Evolutionary conservation across 2,888 invertebrate species (phyloP), one percentile per base, ranked within the genome.

Genomic region (Papilio demoleus): DNA sequence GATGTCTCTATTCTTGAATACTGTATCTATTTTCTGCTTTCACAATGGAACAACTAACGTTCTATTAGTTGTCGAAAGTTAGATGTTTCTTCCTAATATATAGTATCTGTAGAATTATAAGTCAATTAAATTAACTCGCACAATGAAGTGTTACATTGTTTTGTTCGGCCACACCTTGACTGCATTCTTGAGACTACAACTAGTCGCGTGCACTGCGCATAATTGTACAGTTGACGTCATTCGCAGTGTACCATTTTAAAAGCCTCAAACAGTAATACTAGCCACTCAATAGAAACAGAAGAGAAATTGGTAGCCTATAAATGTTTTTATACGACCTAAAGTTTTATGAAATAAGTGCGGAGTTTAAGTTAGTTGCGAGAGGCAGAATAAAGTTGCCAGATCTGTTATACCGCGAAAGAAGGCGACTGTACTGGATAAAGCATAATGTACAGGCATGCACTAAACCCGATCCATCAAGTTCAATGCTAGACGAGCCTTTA

Each of bases 401-500:
- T n/a, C n/a, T n/a, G n/a, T n/a, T n/a, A 47, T 12, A 22, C 47
- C 12, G 19, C 22, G 11, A 22, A 12, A 9, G 47, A 4, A 22
- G 19, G 4, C 12, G 19, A 47, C 47, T 47, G 47, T 47, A 47
- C 14, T 42, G 34, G 40, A 63, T 22, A 36, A 38, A 31, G 53
- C 19, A 36, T 59, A 14, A 61, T 56, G 40, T 53, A 22, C 31
- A 53, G 31, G 34, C 11, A 12, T 24, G 47, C 27, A 67, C 36
- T 17, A 67, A 22, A 53, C 38, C 40, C 31, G 40, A 67, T 40
- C 17, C 24, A 45, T 67, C 68, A 68, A 65, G 68, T 68, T 68
- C 59, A 68, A 65, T 68, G 68, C 38, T 65, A 40, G 60, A 34
- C 50, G 24, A 34, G 17, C 3, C 59, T 53, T 58, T 65, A 38